Base-by-base conservation (phyloP, 2,888 invertebrate genomes). In the Allolobophora icterica region DNA sequence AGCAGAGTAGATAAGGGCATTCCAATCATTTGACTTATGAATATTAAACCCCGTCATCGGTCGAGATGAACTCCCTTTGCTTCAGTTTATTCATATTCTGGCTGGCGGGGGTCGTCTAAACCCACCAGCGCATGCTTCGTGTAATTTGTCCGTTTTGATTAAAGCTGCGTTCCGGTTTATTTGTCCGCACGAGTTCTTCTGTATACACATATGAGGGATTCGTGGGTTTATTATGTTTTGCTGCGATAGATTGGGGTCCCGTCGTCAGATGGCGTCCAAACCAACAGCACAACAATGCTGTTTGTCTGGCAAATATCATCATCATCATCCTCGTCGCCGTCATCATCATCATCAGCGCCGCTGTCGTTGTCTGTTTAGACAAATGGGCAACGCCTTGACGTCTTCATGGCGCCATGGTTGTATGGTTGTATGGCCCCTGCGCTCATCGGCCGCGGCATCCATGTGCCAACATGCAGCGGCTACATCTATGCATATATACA, bases 281-380 rank as follows among this genome's bases (percentile, higher is more conserved):
- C 71, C 30, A 42, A 71, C 71, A 71, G n/a, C 71, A 71, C 71
- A 71, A 71, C 71, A 71, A n/a, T 71, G 71, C 71, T 71, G 71
- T 71, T 71, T 71, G 71, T 71, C 71, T 71, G 71, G 71, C n/a
- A 71, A 71, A 71, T n/a, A 71, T 71, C 71, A 71, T 71, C 71
- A n/a, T 71, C 71, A 71, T 71, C 71, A 2, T 58, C 11, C 3
- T 58, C 71, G 17, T 24, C 71, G 13, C 8, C n/a, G 8, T 30
- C 71, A n/a, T n/a, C 71, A n/a, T 30, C 71, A 5, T 52, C 71
- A 8, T 30, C n/a, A 8, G 24, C 11, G 52, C 52, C 8, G 52
- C 52, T 52, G 52, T 24, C 24, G 71, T n/a, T n/a, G 71, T n/a
- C 71, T 71, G 71, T 71, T 71, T 71, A 71, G 71, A 71, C 71